These are phyloP conservation scores for Forbesichthys agassizii DNA, from an alignment of 2,113 vertebrate genomes.

Conservation along the genomic window DNA sequence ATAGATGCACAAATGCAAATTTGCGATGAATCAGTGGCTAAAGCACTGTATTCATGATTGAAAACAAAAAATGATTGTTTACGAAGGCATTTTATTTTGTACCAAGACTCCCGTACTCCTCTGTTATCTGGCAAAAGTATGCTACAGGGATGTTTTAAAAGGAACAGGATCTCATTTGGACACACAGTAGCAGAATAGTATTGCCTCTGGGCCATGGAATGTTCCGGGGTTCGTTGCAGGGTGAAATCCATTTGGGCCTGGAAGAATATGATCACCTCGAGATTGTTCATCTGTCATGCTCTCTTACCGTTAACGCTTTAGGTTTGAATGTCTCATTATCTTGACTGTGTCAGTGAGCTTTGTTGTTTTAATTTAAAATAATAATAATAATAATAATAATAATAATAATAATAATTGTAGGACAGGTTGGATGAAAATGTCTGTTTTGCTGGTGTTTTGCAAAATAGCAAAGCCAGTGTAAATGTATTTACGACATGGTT, in stretches of 20 bases:
- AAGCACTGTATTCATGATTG: conserved; percentile 50
- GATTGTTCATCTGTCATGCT: conserved; percentile 73
- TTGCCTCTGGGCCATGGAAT: conserved; percentile 70
- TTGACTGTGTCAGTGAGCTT: conserved; percentile 47
- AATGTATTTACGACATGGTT: conserved; percentile 57
- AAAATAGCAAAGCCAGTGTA: conserved; percentile 34
- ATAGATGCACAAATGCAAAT: conserved; percentile 73
- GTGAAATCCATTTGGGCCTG: conserved; percentile 59
- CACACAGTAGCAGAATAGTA: conserved; percentile 40
- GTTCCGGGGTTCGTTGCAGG: conserved; percentile 71
- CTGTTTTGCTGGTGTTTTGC: conserved; percentile 39
- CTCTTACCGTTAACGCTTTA: conserved; percentile 61
- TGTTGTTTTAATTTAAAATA: conserved; percentile 48
- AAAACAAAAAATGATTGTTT: conserved; percentile 73
- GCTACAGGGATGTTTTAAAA: neutral
- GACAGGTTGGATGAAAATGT: conserved; percentile 58
- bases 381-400: neutral
- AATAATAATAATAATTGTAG: neutral
- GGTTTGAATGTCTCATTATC: conserved; percentile 75
- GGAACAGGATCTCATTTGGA: conserved; percentile 47
- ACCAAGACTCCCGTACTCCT: conserved; percentile 32
- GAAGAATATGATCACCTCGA: conserved; percentile 73
- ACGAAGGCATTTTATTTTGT: conserved; percentile 66
- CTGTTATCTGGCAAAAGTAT: neutral
- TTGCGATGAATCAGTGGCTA: conserved; percentile 62